Percentiles rank a stretch among this genome's conserved stretches.
phyloP scores from a whole-genome alignment of 2,113 vertebrate genomes.

The Sinocyclocheilus anshuiensis region DNA sequence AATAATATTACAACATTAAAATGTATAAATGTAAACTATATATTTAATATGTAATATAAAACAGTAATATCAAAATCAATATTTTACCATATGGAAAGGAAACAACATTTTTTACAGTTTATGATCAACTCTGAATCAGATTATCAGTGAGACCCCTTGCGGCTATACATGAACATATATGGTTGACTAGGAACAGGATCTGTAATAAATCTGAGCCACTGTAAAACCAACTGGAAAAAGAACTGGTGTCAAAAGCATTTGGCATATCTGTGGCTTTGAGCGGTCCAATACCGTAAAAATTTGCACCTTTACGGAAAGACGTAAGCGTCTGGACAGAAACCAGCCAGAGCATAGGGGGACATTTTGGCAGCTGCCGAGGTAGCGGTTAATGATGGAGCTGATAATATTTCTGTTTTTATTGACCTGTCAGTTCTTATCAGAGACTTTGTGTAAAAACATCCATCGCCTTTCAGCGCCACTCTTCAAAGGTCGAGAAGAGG shows the following conservation, averaged over 20 bases:
- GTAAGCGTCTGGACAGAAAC: slow-evolving; percentile 65
- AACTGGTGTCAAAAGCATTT: slow-evolving; percentile 61
- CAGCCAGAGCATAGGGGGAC: slow-evolving; percentile 61
- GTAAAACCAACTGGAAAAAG: slow-evolving; percentile 30
- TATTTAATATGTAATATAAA: too few relatives aligned
- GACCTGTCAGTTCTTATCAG: slow-evolving; percentile 76
- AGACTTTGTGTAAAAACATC: slow-evolving; percentile 73
- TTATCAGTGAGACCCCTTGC: not conserved
- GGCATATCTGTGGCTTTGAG: slow-evolving; percentile 68
- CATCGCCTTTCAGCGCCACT: slow-evolving; percentile 75
- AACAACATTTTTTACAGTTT: not conserved
- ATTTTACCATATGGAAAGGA: too few relatives aligned
- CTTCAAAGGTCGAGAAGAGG: slow-evolving; percentile 38
- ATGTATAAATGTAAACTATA: too few relatives aligned
- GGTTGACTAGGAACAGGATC: slow-evolving; percentile 8
- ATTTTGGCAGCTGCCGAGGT: slow-evolving; percentile 73
- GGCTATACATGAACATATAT: not conserved
- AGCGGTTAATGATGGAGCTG: slow-evolving; percentile 69
- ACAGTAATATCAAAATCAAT: too few relatives aligned
- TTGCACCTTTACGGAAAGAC: slow-evolving; percentile 74
- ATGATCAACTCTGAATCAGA: not conserved
- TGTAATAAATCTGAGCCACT: not conserved
- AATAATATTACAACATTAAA: too few relatives aligned
- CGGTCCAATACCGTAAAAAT: slow-evolving; percentile 75
- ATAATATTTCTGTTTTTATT: slow-evolving; percentile 77